phyloP scores from a whole-genome alignment of 1,140 invertebrate species.

The Drosophila funebris region DNA sequence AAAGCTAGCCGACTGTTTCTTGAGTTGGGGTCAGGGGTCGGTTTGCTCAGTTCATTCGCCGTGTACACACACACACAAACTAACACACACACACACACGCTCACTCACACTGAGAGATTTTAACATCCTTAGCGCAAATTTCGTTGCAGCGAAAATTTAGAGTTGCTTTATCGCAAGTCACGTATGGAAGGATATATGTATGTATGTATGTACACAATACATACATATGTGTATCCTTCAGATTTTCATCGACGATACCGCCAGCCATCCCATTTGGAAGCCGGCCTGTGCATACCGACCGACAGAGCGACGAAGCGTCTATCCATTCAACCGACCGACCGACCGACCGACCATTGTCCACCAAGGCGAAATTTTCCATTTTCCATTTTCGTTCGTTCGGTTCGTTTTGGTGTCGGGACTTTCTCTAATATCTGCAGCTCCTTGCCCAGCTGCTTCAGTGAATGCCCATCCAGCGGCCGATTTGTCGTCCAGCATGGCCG shows the following conservation, averaged over 20 bases:
- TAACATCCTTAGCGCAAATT: constrained; percentile 75
- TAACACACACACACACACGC: constrained; percentile 22
- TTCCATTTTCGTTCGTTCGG: constrained; percentile 71
- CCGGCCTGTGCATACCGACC: constrained; percentile 1
- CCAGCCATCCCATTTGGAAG: constrained; percentile 9
- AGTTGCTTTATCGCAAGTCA: constrained; percentile 69
- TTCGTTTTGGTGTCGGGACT: constrained; percentile 49
- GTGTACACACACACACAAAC: not conserved
- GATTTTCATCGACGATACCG: constrained; percentile 67
- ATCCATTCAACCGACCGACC: constrained; percentile 13
- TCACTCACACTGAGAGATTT: constrained; percentile 45
- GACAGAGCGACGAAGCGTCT: not conserved
- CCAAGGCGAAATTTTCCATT: constrained; percentile 77
- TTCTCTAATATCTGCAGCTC: constrained; percentile 75
- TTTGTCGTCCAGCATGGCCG: constrained; percentile 53
- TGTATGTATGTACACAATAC: constrained; percentile 29
- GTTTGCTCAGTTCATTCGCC: constrained; percentile 45
- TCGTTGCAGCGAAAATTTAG: constrained; percentile 77
- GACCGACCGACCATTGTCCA: constrained; percentile 64
- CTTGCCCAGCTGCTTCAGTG: constrained; percentile 71
- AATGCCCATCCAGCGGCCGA: constrained; percentile 55
- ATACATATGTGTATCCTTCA: constrained; percentile 63
- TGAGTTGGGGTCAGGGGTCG: constrained; percentile 30
- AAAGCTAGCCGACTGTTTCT: constrained; percentile 51
- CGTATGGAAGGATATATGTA: too few relatives aligned